Percentiles rank a stretch among this genome's conserved stretches.
Conservation (phyloP, 64 coral and sea anemone species). For the Acropora tenuis region DNA sequence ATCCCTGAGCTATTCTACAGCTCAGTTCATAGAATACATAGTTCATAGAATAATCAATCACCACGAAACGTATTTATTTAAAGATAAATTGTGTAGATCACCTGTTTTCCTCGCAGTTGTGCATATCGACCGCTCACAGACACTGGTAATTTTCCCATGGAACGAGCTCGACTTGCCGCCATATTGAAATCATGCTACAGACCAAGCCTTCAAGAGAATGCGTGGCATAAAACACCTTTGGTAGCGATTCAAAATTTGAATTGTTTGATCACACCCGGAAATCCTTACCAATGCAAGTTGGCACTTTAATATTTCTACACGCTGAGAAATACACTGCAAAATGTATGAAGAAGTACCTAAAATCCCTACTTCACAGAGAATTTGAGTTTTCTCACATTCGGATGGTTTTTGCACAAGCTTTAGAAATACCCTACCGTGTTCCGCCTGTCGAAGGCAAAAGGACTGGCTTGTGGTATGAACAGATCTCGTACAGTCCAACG, state of each 20-base stretch:
- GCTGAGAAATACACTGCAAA: slow-evolving; percentile 71
- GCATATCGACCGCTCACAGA: not conserved
- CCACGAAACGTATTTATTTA: too few species aligned
- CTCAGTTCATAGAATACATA: too few species aligned
- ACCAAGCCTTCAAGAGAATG: not conserved
- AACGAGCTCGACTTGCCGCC: not conserved
- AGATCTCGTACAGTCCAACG: slow-evolving; percentile 69
- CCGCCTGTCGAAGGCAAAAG: slow-evolving; percentile 18
- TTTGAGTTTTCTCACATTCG: slow-evolving; percentile 74
- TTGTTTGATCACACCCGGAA: slow-evolving; percentile 67
- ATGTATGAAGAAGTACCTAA: slow-evolving; percentile 51
- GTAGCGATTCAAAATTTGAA: slow-evolving; percentile 66
- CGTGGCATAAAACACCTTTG: slow-evolving; percentile 58
- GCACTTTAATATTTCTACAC: slow-evolving; percentile 80
- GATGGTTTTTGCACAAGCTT: slow-evolving; percentile 83
- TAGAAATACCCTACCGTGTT: slow-evolving; percentile 69
- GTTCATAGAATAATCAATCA: too few species aligned
- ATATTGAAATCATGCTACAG: slow-evolving; percentile 46
- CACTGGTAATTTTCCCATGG: not conserved
- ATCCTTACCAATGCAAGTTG: slow-evolving; percentile 59
- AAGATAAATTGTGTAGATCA: not conserved
- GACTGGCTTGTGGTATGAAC: slow-evolving; percentile 73
- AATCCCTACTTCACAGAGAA: slow-evolving; percentile 45
- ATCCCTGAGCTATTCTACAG: too few species aligned
- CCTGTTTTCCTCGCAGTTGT: not conserved